phyloP scores from a whole-genome alignment of 53 echinoderm and acorn worm genomes.

The Apostichopus leukothele region DNA sequence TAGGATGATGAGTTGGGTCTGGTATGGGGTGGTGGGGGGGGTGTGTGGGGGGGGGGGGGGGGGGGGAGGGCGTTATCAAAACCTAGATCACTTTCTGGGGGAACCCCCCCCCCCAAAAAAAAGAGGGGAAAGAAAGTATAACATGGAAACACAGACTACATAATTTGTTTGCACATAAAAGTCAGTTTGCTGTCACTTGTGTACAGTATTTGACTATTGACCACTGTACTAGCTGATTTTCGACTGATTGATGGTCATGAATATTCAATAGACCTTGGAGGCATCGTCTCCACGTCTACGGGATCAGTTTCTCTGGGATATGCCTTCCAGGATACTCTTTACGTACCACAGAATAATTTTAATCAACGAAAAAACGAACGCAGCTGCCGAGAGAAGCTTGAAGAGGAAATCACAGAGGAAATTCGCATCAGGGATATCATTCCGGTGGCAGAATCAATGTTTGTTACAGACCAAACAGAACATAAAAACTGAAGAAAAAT shows the following conservation, averaged over 20 bases:
- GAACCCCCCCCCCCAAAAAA: too few species aligned
- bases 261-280: not conserved
- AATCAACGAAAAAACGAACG: not conserved
- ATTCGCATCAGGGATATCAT: conserved; percentile 21
- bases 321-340: not conserved
- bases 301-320: not conserved
- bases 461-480: not conserved
- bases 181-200: too few species aligned
- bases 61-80: too few species aligned
- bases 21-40: too few species aligned
- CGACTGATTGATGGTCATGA: not conserved
- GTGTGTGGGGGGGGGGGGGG: too few species aligned
- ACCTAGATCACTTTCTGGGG: too few species aligned
- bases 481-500: not conserved
- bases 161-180: too few species aligned
- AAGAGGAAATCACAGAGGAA: conserved; percentile 4
- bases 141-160: too few species aligned
- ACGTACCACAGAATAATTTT: not conserved
- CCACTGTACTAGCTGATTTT: too few species aligned
- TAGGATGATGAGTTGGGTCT: too few species aligned
- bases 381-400: conserved; percentile 10
- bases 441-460: conserved; percentile 35
- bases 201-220: too few species aligned
- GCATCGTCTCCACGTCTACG: not conserved
- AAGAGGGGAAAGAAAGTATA: too few species aligned